Percentiles rank a stretch among this genome's conserved stretches.
phyloP scores from a whole-genome alignment of 2,797 vertebrate genomes.

The Cuniculus paca region DNA sequence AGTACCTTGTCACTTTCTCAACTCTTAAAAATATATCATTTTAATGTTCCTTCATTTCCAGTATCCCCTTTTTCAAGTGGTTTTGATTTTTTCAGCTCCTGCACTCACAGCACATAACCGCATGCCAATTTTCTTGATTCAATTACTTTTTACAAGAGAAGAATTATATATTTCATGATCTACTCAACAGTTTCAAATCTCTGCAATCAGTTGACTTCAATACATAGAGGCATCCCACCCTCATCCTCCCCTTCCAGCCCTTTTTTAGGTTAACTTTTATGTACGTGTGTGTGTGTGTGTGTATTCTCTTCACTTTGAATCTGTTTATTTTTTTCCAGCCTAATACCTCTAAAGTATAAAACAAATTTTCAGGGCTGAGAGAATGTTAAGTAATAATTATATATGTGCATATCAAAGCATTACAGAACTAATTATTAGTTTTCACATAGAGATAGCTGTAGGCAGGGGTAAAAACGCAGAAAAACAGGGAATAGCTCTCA shows the following conservation, averaged over 20 bases:
- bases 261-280: background rate
- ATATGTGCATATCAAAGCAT: background rate
- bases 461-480: constrained; percentile 34
- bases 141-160: background rate
- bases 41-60: background rate
- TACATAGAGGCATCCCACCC: accelerated
- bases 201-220: background rate
- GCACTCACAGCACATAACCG: background rate
- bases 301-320: background rate
- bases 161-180: background rate
- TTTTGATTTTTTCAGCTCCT: background rate
- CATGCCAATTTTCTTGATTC: background rate
- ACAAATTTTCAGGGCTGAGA: constrained; percentile 8
- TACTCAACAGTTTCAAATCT: background rate
- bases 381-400: background rate
- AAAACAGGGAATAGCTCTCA: background rate
- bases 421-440: background rate
- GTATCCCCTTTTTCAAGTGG: background rate
- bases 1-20: background rate
- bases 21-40: background rate
- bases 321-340: background rate
- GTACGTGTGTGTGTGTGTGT: background rate
- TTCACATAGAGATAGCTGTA: background rate
- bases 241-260: background rate
- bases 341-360: background rate